These are phyloP conservation scores for Sylvia atricapilla DNA, from an alignment of 2,113 vertebrate genomes.

Conservation along the genomic window DNA sequence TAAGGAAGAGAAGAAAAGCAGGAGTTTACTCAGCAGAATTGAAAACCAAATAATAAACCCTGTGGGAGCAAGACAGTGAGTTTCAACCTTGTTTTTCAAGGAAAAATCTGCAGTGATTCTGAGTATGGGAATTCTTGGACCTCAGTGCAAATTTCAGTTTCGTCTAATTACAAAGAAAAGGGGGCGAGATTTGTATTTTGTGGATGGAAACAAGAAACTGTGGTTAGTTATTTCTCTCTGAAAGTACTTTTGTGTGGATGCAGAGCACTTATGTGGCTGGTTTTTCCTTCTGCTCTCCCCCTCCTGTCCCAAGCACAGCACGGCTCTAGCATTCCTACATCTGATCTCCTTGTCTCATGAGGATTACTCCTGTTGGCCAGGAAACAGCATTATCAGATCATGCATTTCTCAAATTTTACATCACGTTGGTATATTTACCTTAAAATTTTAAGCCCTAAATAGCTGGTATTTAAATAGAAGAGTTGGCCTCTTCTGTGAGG, in stretches of 20 bases:
- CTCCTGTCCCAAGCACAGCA: background rate
- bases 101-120: background rate
- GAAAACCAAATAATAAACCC: background rate
- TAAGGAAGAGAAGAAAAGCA: background rate
- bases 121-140: background rate
- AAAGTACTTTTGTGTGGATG: background rate
- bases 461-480: background rate
- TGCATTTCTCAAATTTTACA: background rate
- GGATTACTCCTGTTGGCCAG: slow-evolving; percentile 1
- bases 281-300: background rate
- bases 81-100: background rate
- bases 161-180: background rate
- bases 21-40: background rate
- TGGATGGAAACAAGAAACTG: background rate
- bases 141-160: background rate
- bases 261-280: background rate
- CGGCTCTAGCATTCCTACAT: background rate
- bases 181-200: background rate
- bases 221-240: background rate
- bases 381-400: slow-evolving; percentile 2
- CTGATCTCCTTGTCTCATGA: background rate
- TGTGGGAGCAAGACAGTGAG: background rate
- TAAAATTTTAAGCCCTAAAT: background rate
- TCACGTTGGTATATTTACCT: background rate
- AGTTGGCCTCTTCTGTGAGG: background rate